Percentiles rank a stretch among this genome's conserved stretches.
Evolutionary conservation across 2,113 vertebrate species (phyloP).

Genomic region (Fukomys damarensis): DNA sequence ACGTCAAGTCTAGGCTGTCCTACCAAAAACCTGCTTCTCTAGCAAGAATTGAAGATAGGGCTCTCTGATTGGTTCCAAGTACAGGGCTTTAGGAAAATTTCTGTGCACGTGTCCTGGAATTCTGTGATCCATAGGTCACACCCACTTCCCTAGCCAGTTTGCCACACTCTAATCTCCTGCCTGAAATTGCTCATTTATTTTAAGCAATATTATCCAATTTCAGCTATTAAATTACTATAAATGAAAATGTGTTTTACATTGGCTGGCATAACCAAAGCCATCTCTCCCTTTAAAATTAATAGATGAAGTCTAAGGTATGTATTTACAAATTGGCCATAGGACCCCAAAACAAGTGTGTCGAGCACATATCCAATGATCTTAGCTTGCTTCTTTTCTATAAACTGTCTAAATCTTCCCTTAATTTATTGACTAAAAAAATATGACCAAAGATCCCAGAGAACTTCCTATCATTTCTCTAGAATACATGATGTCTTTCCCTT

Average conservation of each 20-base stretch:
- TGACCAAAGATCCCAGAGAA: slow-evolving; percentile 12
- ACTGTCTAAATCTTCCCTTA: background rate
- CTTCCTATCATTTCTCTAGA: slow-evolving; percentile 12
- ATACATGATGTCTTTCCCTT: background rate
- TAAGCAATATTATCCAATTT: slow-evolving; percentile 6
- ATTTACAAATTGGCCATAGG: background rate
- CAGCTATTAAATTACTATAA: slow-evolving; percentile 42
- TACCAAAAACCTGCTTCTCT: background rate
- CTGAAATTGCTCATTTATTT: background rate
- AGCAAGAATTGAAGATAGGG: background rate
- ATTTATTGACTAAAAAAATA: background rate
- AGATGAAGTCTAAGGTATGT: slow-evolving; percentile 11
- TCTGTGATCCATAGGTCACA: background rate
- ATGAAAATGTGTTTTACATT: slow-evolving; percentile 1
- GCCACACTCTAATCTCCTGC: background rate
- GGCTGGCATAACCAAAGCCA: slow-evolving; percentile 28
- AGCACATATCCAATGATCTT: background rate
- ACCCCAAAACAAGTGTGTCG: background rate
- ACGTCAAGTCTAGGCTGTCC: background rate
- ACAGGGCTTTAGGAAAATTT: background rate
- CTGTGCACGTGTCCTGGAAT: background rate
- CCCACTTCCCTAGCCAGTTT: background rate
- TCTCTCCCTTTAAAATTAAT: slow-evolving; percentile 38
- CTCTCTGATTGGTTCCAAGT: background rate
- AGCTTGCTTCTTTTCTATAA: background rate